phyloP scores from a whole-genome alignment of 1,140 invertebrate species.

The Anoplolepis gracilipes region DNA sequence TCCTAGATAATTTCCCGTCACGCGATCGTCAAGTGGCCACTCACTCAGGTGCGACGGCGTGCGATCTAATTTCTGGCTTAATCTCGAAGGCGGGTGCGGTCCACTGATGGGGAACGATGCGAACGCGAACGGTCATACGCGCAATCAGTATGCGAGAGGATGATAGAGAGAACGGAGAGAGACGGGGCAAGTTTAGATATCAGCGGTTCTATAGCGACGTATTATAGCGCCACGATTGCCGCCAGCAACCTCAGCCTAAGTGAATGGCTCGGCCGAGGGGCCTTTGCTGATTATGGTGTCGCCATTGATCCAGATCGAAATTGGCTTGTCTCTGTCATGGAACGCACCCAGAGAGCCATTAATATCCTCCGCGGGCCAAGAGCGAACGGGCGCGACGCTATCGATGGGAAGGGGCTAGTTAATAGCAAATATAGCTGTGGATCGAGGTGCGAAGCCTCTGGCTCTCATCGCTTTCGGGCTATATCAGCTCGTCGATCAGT shows the following conservation, averaged over 20 bases:
- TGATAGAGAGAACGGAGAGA: background rate
- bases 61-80: conserved; percentile 64
- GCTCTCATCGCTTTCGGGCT: conserved; percentile 14
- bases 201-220: conserved; percentile 52
- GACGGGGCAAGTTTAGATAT: conserved; percentile 36
- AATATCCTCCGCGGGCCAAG: conserved; percentile 64
- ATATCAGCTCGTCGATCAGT: conserved; percentile 12
- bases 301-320: conserved; percentile 75
- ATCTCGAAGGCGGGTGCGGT: conserved; percentile 51
- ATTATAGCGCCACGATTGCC: conserved; percentile 69
- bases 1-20: conserved; percentile 30
- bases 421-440: conserved; percentile 48
- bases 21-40: conserved; percentile 27
- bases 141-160: conserved; percentile 9
- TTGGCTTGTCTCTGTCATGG: conserved; percentile 73
- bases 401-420: conserved; percentile 37
- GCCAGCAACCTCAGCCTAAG: conserved; percentile 66
- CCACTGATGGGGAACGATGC: background rate
- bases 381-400: conserved; percentile 38
- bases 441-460: conserved; percentile 37
- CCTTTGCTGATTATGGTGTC: conserved; percentile 74
- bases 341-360: conserved; percentile 71
- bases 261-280: conserved; percentile 73
- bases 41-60: conserved; percentile 23
- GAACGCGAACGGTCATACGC: conserved; percentile 39